Conservation (phyloP, 2,797 vertebrate species). For the Eulemur albifrons region DNA sequence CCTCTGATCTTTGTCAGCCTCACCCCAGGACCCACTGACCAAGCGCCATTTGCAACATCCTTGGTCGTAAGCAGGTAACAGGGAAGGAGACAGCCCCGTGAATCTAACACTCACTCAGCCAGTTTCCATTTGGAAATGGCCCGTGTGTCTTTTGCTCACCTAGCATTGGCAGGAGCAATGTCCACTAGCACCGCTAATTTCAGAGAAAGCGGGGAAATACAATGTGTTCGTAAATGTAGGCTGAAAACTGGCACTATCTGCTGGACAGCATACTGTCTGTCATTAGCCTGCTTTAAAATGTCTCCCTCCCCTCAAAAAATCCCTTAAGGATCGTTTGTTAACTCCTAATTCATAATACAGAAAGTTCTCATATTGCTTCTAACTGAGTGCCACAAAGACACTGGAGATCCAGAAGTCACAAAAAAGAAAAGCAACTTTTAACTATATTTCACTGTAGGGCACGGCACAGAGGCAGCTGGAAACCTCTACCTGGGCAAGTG, state of each 20-base stretch:
- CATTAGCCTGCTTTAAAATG: not conserved
- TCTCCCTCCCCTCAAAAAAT: not conserved
- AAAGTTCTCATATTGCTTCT: not conserved
- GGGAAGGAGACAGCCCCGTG: not conserved
- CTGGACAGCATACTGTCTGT: not conserved
- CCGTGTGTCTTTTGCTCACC: not conserved
- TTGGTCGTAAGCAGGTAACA: fast-evolving
- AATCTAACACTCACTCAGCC: not conserved
- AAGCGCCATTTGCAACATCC: no score
- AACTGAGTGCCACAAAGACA: not conserved
- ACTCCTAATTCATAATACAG: not conserved
- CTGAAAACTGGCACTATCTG: not conserved
- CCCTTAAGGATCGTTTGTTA: not conserved
- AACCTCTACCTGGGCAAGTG: not conserved
- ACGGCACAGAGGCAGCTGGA: not conserved
- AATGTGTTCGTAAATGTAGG: not conserved
- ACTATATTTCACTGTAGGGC: not conserved
- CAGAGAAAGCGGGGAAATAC: not conserved
- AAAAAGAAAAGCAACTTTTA: not conserved
- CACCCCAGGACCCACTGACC: not conserved
- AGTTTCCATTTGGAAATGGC: not conserved
- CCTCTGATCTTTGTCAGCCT: not conserved
- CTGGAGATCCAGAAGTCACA: not conserved
- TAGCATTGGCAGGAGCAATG: not conserved
- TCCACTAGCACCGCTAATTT: not conserved